Base-by-base conservation (phyloP, 2,113 vertebrate species). In the Aptenodytes patagonicus region DNA sequence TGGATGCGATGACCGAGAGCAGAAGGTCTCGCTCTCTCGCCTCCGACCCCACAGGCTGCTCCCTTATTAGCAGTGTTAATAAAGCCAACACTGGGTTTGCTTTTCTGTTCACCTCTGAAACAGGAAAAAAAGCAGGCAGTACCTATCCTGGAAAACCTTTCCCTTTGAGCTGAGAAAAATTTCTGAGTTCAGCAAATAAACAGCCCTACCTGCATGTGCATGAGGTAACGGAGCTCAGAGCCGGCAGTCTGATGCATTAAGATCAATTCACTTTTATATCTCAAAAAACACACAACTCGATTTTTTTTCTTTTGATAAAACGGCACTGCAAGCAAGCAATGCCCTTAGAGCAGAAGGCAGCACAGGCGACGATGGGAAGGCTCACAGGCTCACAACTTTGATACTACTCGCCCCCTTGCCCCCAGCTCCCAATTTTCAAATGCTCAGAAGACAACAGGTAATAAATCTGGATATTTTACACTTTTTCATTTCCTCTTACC, bases 401-500 rank as follows among this genome's bases (percentile, higher is more conserved):
- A 51, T 55, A 70, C 81, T 77, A 7, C 7, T 26, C 6, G 3
- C 81, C 83, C 80, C 38, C 24, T 64, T 44, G 78, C 90, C 78
- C 92, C 60, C 55, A 84, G 91, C 89, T 94, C 94, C 77, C 1
- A 2, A 14, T 86, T 93, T 86, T 83, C 88, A 88, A 90, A 69
- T 88, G 71, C 68, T 90, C 95, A 64, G 90, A 96, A 97, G 94
- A 97, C 96, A 97, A 89, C 96, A 96, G 88, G 92, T 86, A 92
- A 97, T 97, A 96, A 96, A 97, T 95, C 95, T 95, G 88, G 90
- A 57, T 93, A 78, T 75, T 96, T 97, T 97, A 90, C 96, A 96
- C 94, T 91, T 96, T 93, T 90, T 92, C 93, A 96, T 96, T 97
- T 96, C 97, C 96, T 93, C 76, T 91, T 84, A 90, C 92, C 88